These are phyloP conservation scores for Lasioglossum villosulum DNA, from an alignment of 2,888 invertebrate species.

Conservation along the genomic window DNA sequence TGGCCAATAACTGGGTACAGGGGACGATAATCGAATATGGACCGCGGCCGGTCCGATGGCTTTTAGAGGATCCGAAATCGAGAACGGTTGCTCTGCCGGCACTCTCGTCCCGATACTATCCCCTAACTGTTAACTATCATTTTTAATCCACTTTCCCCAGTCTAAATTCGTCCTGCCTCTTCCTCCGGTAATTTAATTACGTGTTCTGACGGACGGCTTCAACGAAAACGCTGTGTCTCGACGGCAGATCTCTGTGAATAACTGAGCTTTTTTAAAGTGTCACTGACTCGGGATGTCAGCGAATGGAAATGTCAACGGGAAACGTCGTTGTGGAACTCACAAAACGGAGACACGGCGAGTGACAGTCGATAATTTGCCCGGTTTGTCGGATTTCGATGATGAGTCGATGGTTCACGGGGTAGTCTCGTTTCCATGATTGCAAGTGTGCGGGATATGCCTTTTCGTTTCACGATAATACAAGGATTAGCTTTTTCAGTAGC, in stretches of 20 bases:
- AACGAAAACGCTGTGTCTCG: not conserved
- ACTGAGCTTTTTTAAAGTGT: not conserved
- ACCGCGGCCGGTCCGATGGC: slow-evolving; percentile 19
- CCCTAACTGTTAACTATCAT: not conserved
- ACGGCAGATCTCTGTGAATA: not conserved
- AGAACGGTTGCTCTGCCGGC: not conserved
- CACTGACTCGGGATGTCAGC: not conserved
- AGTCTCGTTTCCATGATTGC: too few species aligned
- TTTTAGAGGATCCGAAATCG: slow-evolving; percentile 11
- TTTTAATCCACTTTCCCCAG: not conserved
- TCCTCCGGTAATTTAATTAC: not conserved
- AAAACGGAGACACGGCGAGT: not conserved
- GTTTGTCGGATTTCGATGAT: not conserved
- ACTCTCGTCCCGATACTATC: not conserved
- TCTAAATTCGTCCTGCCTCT: not conserved
- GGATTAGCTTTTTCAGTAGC: too few species aligned
- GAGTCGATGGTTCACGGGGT: too few species aligned
- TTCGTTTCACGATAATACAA: too few species aligned
- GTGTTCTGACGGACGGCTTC: not conserved
- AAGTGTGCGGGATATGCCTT: too few species aligned
- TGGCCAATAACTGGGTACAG: slow-evolving; percentile 36
- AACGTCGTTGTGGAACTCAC: not conserved
- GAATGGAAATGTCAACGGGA: not conserved
- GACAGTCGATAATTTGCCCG: not conserved
- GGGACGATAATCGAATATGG: slow-evolving; percentile 36